Percentiles rank a stretch among this genome's conserved stretches.
Conservation (phyloP, 2,888 invertebrate species). For the Zeuzera pyrina region DNA sequence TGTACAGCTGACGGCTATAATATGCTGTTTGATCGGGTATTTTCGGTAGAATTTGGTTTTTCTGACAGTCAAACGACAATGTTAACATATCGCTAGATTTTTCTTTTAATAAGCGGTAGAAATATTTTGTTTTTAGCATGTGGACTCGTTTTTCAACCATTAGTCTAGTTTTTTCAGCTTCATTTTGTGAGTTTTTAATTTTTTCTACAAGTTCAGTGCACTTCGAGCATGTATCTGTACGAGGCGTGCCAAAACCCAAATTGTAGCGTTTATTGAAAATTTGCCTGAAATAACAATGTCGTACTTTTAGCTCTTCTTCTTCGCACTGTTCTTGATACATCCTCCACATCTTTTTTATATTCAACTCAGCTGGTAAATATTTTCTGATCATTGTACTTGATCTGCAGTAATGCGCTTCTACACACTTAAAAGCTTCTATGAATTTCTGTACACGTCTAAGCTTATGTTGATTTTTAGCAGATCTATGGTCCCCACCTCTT, state of each 20-base stretch:
- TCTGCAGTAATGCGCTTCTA: background rate
- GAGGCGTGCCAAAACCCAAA: background rate
- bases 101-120: background rate
- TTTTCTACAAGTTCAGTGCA: background rate
- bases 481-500: background rate
- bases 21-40: background rate
- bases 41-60: background rate
- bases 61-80: background rate
- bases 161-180: background rate
- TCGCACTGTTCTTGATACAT: too few species aligned
- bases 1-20: constrained; percentile 13
- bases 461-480: background rate
- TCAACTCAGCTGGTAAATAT: background rate
- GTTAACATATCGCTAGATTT: background rate
- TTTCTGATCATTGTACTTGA: background rate
- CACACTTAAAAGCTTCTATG: background rate
- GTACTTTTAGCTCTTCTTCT: too few species aligned
- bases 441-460: background rate
- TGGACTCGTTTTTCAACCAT: background rate
- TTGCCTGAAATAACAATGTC: too few species aligned
- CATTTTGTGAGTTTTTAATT: background rate
- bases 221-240: too few species aligned
- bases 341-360: background rate
- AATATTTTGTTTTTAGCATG: background rate
- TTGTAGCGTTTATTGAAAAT: background rate